Percentiles rank a stretch among this genome's conserved stretches.
phyloP scores from a whole-genome alignment of 2,888 invertebrate species.

The Oscheius sp. region DNA sequence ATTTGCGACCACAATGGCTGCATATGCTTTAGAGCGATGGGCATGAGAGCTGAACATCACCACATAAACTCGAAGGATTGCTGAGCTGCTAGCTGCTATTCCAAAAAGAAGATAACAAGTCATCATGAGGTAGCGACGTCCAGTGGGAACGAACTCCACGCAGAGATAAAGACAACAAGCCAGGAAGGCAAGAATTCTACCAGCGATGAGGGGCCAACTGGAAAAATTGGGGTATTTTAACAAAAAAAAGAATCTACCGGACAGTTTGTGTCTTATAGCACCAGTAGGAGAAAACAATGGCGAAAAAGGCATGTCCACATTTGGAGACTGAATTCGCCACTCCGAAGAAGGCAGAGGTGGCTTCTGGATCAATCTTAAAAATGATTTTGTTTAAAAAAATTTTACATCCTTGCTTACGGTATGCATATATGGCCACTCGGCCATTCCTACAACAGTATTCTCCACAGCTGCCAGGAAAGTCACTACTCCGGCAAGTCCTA shows the following conservation, averaged over 20 bases:
- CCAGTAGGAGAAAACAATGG: constrained; percentile 52
- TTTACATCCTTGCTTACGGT: constrained; percentile 31
- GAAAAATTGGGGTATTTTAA: constrained; percentile 5
- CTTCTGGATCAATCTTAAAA: constrained; percentile 44
- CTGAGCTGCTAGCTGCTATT: constrained; percentile 39
- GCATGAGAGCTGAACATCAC: constrained; percentile 37
- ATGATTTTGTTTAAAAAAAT: neutral
- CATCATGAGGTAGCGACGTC: constrained; percentile 45
- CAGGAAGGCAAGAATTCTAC: constrained; percentile 41
- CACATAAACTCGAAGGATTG: constrained; percentile 47
- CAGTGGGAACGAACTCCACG: constrained; percentile 43
- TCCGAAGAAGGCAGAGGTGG: constrained; percentile 53
- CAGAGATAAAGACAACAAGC: constrained; percentile 48
- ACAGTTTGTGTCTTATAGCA: constrained; percentile 46
- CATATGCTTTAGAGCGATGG: constrained; percentile 46
- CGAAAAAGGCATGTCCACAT: constrained; percentile 50
- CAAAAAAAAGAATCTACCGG: too few relatives aligned
- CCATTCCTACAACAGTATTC: constrained; percentile 51
- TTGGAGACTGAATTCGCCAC: constrained; percentile 49
- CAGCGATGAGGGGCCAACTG: constrained; percentile 43
- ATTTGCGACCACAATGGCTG: constrained; percentile 37
- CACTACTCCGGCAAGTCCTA: constrained; percentile 39
- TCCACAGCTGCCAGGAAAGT: constrained; percentile 50
- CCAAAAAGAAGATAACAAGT: constrained; percentile 49
- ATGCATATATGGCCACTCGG: constrained; percentile 55